These are phyloP conservation scores for Nasonia vitripennis DNA, from an alignment of 1,140 invertebrate species.

Conservation along the genomic window DNA sequence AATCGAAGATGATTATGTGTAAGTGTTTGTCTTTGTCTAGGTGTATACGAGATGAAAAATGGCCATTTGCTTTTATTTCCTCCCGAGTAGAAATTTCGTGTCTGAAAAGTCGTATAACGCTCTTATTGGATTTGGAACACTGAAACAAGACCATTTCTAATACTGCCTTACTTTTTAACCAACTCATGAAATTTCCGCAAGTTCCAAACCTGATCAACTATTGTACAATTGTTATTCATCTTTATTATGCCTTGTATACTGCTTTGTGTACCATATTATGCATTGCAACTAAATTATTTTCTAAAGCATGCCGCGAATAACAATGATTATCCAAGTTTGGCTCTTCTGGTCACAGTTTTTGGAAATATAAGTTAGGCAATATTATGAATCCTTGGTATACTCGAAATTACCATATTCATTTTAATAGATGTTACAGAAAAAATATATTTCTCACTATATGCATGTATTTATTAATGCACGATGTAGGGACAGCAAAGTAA, in stretches of 20 bases:
- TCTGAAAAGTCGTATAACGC: not conserved
- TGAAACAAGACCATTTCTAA: not conserved
- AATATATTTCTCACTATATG: slow-evolving; percentile 1
- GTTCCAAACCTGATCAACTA: slow-evolving; percentile 17
- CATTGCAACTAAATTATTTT: not conserved
- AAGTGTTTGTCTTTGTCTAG: slow-evolving; percentile 20
- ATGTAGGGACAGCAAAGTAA: not conserved
- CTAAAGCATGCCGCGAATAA: not conserved
- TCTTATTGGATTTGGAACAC: not conserved
- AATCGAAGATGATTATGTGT: slow-evolving; percentile 29
- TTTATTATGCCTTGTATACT: not conserved
- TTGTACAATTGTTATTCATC: not conserved
- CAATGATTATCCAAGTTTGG: slow-evolving; percentile 8
- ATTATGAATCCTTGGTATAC: slow-evolving; percentile 25
- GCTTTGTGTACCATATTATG: too few relatives aligned
- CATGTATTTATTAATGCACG: not conserved
- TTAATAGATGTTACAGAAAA: slow-evolving; percentile 4
- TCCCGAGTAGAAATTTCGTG: slow-evolving; percentile 42
- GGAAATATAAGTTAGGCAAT: slow-evolving; percentile 24
- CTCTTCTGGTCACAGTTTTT: not conserved
- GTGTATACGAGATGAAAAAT: slow-evolving; percentile 45
- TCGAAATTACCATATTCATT: slow-evolving; percentile 44
- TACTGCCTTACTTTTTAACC: slow-evolving; percentile 18
- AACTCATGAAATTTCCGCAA: not conserved
- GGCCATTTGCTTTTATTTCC: slow-evolving; percentile 27